Base-by-base conservation (phyloP, 2,888 invertebrate species). In the Taphrorychus bicolor region DNA sequence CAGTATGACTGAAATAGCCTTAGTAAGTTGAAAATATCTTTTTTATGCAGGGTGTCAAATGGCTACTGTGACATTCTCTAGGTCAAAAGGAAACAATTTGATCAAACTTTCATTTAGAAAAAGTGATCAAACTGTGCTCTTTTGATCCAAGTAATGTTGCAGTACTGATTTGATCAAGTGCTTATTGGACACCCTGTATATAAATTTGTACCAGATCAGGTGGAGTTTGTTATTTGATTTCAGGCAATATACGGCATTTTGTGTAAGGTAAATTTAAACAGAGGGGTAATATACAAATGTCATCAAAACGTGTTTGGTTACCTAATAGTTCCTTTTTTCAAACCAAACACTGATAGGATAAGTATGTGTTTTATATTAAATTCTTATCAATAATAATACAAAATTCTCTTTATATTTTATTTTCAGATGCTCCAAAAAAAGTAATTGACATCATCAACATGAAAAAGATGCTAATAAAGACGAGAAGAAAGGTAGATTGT, bases 161-260 rank as follows among this genome's bases (percentile, higher is more conserved):
- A n/a, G n/a, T n/a, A n/a, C n/a, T n/a, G n/a, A n/a, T n/a, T n/a
- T n/a, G n/a, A n/a, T n/a, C n/a, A n/a, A n/a, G n/a, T n/a, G n/a
- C n/a, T n/a, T n/a, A n/a, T n/a, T n/a, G n/a, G n/a, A n/a, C n/a
- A n/a, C 40, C 2, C 2, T 9, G 40, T 40, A 14, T 9, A 14
- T 2, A 40, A 40, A 9, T 40, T 40, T 40, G 40, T 14, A 40
- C 2, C 40, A 40, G 40, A n/a, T 9, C 2, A n/a, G 22, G 11
- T n/a, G 21, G 21, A 18, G 21, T 21, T 22, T 19, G 9, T 52
- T 52, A n/a, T 52, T 52, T n/a, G n/a, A 14, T 74, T 77, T 32
- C 70, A 79, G 79, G 74, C 71, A 67, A 77, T 75, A 18, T 79
- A 79, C 70, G 74, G 74, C 22, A 72, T 78, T 52, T 63, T 79